A percentile compares a stretch with the other conserved stretches of the same genome.
Evolutionary conservation across 2,888 invertebrate species (phyloP).

Genomic region (Perizoma flavofasciatum): DNA sequence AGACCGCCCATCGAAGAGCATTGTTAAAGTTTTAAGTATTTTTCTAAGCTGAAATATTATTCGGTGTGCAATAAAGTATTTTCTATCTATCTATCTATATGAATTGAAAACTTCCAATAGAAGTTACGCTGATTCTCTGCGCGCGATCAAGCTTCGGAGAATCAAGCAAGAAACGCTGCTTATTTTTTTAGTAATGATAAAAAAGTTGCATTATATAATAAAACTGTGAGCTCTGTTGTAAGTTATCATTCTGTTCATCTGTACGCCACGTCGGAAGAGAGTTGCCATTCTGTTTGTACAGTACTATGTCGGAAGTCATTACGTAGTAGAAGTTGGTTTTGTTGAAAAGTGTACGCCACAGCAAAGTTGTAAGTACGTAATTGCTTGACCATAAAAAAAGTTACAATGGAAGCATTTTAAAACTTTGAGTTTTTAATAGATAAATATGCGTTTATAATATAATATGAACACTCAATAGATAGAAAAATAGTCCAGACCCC

Average conservation of each 20-base stretch:
- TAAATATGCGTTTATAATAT: background rate
- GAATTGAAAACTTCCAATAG: too few species aligned
- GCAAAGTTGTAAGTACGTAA: conserved; percentile 2
- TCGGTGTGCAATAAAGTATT: too few species aligned
- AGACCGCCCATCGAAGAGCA: too few species aligned
- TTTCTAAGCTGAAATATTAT: too few species aligned
- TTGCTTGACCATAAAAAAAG: conserved; percentile 2
- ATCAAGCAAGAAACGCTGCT: background rate
- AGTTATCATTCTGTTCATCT: conserved; percentile 2
- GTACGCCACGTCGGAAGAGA: background rate
- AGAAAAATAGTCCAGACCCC: too few species aligned
- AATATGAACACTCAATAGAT: background rate
- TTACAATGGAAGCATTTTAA: background rate
- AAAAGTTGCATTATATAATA: conserved; percentile 19
- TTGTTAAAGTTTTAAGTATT: too few species aligned
- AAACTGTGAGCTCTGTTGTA: conserved; percentile 1
- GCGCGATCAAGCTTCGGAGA: conserved; percentile 6
- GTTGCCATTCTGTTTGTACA: conserved; percentile 10
- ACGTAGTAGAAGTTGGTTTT: conserved; percentile 8
- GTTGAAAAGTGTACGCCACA: conserved; percentile 1
- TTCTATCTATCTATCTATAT: too few species aligned
- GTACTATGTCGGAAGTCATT: conserved; percentile 23
- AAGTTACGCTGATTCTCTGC: too few species aligned
- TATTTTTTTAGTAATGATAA: background rate
- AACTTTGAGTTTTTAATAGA: too few species aligned